Evolutionary conservation across 2,113 vertebrate genomes (phyloP), one percentile per base, ranked within the genome.

Genomic region (Lasiurus cinereus): DNA sequence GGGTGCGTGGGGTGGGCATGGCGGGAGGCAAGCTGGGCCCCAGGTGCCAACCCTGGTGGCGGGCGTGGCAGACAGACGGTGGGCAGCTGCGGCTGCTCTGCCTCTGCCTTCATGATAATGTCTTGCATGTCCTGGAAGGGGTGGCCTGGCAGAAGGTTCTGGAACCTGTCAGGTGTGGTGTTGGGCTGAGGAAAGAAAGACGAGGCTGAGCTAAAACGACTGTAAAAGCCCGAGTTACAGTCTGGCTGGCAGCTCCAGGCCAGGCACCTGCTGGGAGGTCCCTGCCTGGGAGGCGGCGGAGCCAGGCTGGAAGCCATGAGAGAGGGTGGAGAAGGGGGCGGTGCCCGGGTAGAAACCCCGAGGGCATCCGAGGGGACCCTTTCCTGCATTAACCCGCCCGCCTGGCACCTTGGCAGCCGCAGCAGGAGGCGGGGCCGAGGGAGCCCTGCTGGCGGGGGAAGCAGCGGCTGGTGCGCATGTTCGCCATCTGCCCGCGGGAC

Each of bases 401-500:
- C 46, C 82, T 13, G 59, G 67, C 16, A 4, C 59, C 76, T 76
- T 48, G n/a, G 72, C 94, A 97, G 96, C 80, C 56, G 18, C 19
- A 43, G 89, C 96, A 91, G 95, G 91, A 96, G 5, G 31, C 54
- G 0, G 56, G 36, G 9, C 4, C 79, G 72, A 11, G 9, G 79
- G 96, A 94, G 9, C 91, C 76, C 14, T 85, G 94, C 33, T 77
- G 8, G 0, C 69, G 80, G 85, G 96, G 64, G 27, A 98, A 97
- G 77, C 98, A 97, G 67, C 95, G 82, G 21, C 97, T 98, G 2
- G 91, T 97, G 24, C 95, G 98, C 18, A 98, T 98, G 98, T 93
- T 97, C 0, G 98, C 98, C 11, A 31, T 98, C 29, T 93, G 88
- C 62, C 98, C 97, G 0, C 80, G 27, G 21, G 95, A 88, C 0